Percentiles rank a stretch among this genome's conserved stretches.
Evolutionary conservation across 2,113 vertebrate genomes (phyloP).

Genomic region (Oryzias curvinotus): DNA sequence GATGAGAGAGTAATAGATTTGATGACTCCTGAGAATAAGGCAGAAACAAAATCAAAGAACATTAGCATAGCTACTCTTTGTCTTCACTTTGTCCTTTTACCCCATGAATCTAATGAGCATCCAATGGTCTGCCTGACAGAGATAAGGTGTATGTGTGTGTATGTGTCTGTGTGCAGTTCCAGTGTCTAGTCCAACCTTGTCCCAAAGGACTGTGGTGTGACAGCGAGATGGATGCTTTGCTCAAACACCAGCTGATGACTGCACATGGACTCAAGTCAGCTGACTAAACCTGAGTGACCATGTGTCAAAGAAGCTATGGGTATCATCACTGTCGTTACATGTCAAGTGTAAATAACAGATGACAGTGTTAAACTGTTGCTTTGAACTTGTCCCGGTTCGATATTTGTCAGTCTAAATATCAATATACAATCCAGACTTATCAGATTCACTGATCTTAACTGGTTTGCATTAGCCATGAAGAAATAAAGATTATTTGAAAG

Average conservation of each 20-base stretch:
- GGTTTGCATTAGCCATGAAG: constrained; percentile 1
- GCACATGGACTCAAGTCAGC: constrained; percentile 44
- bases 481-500: neutral
- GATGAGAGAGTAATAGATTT: constrained; percentile 46
- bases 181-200: constrained; percentile 12
- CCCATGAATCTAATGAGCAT: constrained; percentile 74
- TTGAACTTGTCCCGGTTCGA: constrained; percentile 18
- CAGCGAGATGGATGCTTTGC: constrained; percentile 66
- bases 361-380: constrained; percentile 9
- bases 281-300: constrained; percentile 13
- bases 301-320: constrained; percentile 21
- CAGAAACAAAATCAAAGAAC: constrained; percentile 70
- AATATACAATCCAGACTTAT: constrained; percentile 5
- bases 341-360: constrained; percentile 16
- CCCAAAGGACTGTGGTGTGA: constrained; percentile 53
- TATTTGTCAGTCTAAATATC: constrained; percentile 40
- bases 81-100: constrained; percentile 69
- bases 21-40: constrained; percentile 43
- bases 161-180: constrained; percentile 31
- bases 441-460: constrained; percentile 27
- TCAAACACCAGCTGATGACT: constrained; percentile 60
- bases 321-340: constrained; percentile 9
- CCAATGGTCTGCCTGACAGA: constrained; percentile 72
- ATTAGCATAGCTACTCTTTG: constrained; percentile 76
- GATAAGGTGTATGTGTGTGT: constrained; percentile 60